Base-by-base conservation (phyloP, 2,797 vertebrate genomes). In the Choloepus didactylus region DNA sequence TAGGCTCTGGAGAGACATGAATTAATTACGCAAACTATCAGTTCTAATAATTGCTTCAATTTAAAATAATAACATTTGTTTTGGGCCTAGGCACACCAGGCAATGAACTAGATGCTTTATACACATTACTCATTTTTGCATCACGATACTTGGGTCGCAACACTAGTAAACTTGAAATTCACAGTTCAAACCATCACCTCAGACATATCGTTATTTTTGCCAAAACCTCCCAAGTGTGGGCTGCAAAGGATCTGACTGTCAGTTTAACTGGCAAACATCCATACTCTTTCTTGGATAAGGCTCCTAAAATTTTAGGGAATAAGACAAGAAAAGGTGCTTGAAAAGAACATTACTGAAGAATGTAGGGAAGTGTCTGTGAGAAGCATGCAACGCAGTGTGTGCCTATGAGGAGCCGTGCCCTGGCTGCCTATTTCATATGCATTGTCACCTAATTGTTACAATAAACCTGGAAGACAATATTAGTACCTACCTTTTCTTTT, bases 291-390 rank as follows among this genome's bases (percentile, higher is more conserved):
- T 41, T 96, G 35, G 94, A 83, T 46, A 70, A 1, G 21, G 18
- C n/a, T 93, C 93, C 84, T 72, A 79, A 83, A 79, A 73, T 31
- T 60, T 87, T 56, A 87, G 29, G 6, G 27, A 95, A 87, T 85
- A 19, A 82, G 14, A 49, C 29, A 60, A 83, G 59, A 76, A 86
- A 89, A 3, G 59, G 31, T 67, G 10, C 56, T 46, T 79, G 41
- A 49, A 85, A 87, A 95, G 60, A 92, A 51, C 59, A 73, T 41
- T 62, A 46, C 51, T 56, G 41, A 87, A 82, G 35, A 69, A 83
- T 38, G 14, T 64, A 87, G 16, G 25, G 18, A 90, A 46, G 54
- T 35, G 11, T 49, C 79, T 89, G 18, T n/a, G 51, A n/a, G 29
- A 76, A 80, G 88, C 56, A 64, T 5, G 14, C 29, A 79, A 49